Percentiles rank a stretch among this genome's conserved stretches.
Conservation (phyloP, 2,113 vertebrate genomes). For the Hymenochirus boettgeri region DNA sequence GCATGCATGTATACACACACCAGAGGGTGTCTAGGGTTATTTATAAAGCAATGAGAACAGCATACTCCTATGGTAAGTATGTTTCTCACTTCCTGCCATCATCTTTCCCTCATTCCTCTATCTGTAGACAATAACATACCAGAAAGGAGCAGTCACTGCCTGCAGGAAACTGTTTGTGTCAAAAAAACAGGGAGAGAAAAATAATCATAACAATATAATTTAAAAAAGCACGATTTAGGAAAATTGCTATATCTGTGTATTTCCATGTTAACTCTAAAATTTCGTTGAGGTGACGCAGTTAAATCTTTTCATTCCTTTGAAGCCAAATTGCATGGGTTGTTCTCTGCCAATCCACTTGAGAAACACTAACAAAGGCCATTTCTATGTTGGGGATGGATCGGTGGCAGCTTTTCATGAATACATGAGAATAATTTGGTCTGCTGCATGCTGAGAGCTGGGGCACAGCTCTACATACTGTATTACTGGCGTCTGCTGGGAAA, state of each 20-base stretch:
- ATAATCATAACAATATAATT: constrained; percentile 48
- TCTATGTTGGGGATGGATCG: constrained; percentile 43
- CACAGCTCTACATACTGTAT: constrained; percentile 43
- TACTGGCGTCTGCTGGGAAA: constrained; percentile 43
- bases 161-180: constrained; percentile 33
- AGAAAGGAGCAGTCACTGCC: constrained; percentile 24
- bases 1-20: no score
- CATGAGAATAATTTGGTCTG: constrained; percentile 45
- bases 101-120: constrained; percentile 20
- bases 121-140: constrained; percentile 35
- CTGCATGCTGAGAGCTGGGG: constrained; percentile 42
- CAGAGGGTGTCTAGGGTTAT: not conserved
- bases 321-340: constrained; percentile 46
- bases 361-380: constrained; percentile 50
- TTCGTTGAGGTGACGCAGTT: constrained; percentile 47
- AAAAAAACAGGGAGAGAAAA: constrained; percentile 37
- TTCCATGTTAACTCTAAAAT: constrained; percentile 47
- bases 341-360: constrained; percentile 51
- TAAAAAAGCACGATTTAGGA: constrained; percentile 47
- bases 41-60: constrained; percentile 10
- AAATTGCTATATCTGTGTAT: constrained; percentile 55
- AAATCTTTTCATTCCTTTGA: constrained; percentile 50
- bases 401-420: constrained; percentile 46
- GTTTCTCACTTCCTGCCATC: constrained; percentile 20
- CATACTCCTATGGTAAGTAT: not conserved